A percentile compares a stretch with the other conserved stretches of the same genome.
Evolutionary conservation across 2,797 vertebrate genomes (phyloP).

Genomic region (Arnoldichthys spilopterus): DNA sequence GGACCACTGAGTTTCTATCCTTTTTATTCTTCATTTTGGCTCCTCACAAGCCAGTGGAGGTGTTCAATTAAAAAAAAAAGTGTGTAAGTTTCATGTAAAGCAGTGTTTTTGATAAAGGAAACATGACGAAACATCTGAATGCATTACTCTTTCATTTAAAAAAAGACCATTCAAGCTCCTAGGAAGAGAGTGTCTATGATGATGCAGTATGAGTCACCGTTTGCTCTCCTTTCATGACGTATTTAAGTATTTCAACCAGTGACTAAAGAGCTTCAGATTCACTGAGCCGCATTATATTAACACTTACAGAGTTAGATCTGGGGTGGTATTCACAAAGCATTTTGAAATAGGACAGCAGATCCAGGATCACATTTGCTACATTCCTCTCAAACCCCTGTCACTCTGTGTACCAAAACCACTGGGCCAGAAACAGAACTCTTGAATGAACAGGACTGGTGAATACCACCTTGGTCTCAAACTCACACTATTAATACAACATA

Average conservation of each 20-base stretch:
- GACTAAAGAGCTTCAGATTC: conserved; percentile 21
- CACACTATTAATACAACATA: too few relatives aligned
- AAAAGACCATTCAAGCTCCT: conserved; percentile 18
- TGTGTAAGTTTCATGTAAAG: conserved; percentile 24
- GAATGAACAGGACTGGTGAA: too few relatives aligned
- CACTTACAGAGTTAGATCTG: neutral
- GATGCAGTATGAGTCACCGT: conserved; percentile 37
- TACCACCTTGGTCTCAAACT: too few relatives aligned
- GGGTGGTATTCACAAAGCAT: neutral
- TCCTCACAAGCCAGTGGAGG: conserved; percentile 3
- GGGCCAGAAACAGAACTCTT: neutral
- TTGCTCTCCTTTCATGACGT: conserved; percentile 26
- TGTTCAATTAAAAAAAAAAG: neutral
- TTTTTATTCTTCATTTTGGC: neutral
- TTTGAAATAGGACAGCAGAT: neutral
- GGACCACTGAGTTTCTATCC: conserved; percentile 18
- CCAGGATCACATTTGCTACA: neutral
- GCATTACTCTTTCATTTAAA: conserved; percentile 32
- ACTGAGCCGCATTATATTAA: neutral
- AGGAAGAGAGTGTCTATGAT: conserved; percentile 23
- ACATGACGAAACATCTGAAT: conserved; percentile 47
- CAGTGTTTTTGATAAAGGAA: conserved; percentile 49
- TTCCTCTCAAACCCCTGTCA: neutral
- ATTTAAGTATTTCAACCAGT: conserved; percentile 35
- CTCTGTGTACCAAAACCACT: too few relatives aligned